Evolutionary conservation across 2,797 vertebrate species (phyloP).

Genomic region (Paguma larvata): DNA sequence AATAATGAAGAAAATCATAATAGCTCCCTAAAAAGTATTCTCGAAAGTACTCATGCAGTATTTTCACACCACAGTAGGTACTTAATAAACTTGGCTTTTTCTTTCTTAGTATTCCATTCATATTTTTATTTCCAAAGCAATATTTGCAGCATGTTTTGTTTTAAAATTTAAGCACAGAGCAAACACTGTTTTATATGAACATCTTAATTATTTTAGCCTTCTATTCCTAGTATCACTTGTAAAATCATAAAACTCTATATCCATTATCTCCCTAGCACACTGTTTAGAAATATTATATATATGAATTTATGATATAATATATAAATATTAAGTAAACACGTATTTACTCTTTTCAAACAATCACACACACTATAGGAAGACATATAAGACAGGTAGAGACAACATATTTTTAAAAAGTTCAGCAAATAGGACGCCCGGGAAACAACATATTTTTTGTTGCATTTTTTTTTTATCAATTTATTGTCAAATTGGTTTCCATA

Average conservation of each 20-base stretch:
- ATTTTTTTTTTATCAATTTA: too few relatives aligned
- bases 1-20: background rate
- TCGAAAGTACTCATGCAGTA: background rate
- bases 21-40: background rate
- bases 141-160: background rate
- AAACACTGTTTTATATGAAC: background rate
- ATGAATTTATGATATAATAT: background rate
- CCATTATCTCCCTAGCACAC: background rate
- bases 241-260: background rate
- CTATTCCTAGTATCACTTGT: background rate
- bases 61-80: background rate
- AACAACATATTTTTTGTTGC: too few relatives aligned
- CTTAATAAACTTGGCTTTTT: background rate
- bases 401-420: background rate
- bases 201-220: background rate
- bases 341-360: background rate
- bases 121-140: background rate
- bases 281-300: background rate
- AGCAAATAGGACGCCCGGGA: background rate
- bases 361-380: background rate
- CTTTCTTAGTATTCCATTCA: background rate
- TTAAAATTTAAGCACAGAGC: background rate
- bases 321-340: background rate
- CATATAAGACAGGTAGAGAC: background rate
- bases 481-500: too few relatives aligned